These are phyloP conservation scores for Oryzias woworae DNA, from an alignment of 2,113 vertebrate genomes.

Conservation along the genomic window DNA sequence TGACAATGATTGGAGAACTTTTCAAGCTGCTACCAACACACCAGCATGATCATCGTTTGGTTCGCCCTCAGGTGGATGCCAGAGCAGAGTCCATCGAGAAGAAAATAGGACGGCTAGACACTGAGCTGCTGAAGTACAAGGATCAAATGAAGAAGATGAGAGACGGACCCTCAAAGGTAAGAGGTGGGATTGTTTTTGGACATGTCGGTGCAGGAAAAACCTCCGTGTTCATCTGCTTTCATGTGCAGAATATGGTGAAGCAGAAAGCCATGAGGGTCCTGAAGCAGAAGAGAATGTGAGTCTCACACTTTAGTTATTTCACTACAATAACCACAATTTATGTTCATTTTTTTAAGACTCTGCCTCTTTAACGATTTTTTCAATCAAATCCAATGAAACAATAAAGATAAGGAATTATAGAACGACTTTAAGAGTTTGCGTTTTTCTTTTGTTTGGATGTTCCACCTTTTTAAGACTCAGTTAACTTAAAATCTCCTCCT, in stretches of 20 bases:
- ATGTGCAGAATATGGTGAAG: slow-evolving; percentile 94
- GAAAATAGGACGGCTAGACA: slow-evolving; percentile 91
- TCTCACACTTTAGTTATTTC: slow-evolving; percentile 33
- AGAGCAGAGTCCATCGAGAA: slow-evolving; percentile 95
- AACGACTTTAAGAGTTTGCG: too few species aligned
- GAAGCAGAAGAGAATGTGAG: slow-evolving; percentile 98
- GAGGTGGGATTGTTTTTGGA: background rate
- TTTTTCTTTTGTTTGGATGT: too few species aligned
- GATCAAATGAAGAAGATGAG: slow-evolving; percentile 99
- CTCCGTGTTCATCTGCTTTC: slow-evolving; percentile 1
- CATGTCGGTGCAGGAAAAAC: too few species aligned
- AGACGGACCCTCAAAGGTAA: slow-evolving; percentile 94
- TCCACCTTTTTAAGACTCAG: too few species aligned
- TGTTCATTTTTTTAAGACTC: too few species aligned
- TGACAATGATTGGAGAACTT: too few species aligned
- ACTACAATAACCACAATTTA: background rate
- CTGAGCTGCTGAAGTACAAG: slow-evolving; percentile 94
- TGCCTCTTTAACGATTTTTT: too few species aligned
- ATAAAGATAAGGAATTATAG: too few species aligned
- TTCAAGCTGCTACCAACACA: too few species aligned
- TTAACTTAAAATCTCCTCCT: background rate
- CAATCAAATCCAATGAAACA: too few species aligned
- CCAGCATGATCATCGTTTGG: background rate
- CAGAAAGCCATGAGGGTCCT: slow-evolving; percentile 96
- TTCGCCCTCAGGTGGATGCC: slow-evolving; percentile 84